Evolutionary conservation across 2,888 invertebrate genomes (phyloP), one percentile per base, ranked within the genome.

Genomic region (Deilephila porcellus): DNA sequence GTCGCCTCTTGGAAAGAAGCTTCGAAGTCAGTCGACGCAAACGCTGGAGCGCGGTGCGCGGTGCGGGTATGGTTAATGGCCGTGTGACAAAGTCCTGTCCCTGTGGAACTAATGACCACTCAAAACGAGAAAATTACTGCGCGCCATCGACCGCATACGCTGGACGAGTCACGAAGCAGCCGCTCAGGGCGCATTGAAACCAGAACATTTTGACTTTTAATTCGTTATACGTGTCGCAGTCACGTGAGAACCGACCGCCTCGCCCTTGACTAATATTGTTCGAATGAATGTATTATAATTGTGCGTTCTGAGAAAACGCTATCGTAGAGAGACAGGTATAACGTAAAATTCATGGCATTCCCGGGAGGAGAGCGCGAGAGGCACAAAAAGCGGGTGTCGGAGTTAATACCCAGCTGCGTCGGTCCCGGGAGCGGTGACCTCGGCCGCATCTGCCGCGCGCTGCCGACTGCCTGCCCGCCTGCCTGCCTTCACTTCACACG

Each of bases 41-140:
- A 67, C 78, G 77, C 78, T 78, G 79, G 79, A 78, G 82, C 81
- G 82, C 81, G 80, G 86, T 86, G 87, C 90, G 89, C 81, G 80
- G 86, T 86, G 87, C 90, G 89, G 88, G 86, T 86, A 86, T 85
- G 86, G 86, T 88, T 92, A 92, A 93, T 91, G 88, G 88, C 85
- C 84, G 85, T 86, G 89, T 88, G 91, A 90, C 89, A 87, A 87
- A 90, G 86, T 86, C 87, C 87, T 86, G 89, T 91, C 89, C 87
- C 88, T 83, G 85, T 87, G 90, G 87, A 88, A 92, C 92, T 93
- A 94, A 94, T 93, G 93, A 91, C 91, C 91, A 91, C 91, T 91
- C 88, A 88, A 89, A 91, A 90, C 87, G 88, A 89, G 93, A 90
- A 91, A 93, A 93, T 93, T 92, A 92, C 92, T 80, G 83, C 83